Base-by-base conservation (phyloP, 2,113 vertebrate species). In the Ceyx melanurus region DNA sequence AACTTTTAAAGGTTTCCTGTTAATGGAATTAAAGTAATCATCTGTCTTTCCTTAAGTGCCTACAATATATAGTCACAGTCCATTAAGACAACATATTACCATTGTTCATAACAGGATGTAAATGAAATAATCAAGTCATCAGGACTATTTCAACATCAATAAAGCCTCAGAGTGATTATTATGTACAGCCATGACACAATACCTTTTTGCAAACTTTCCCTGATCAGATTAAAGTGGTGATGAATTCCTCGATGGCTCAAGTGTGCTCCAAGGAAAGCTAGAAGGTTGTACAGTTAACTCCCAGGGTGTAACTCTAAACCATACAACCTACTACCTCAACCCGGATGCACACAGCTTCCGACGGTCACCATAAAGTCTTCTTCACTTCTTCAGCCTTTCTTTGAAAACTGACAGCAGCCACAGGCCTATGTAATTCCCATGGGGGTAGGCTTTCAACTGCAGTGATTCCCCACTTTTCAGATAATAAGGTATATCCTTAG, bases 301-400 rank as follows among this genome's bases (percentile, higher is more conserved):
- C 99, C 99, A 99, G 98, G 99, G 98, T 99, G 98, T 99, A 98
- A 99, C 98, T 99, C 99, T 99, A 99, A 99, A 99, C 99, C 99
- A 99, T 99, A 99, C 99, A 99, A 99, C 99, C 99, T 99, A 99
- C 99, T 99, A 99, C 99, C 99, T 99, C 99, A 99, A 99, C 99
- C 98, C 98, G 99, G 99, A 99, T 98, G 98, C 98, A 99, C 99
- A 99, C 99, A 98, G 97, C 96, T 98, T 98, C 98, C 97, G 9
- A 90, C 93, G 97, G 76, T 94, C 97, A 97, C 97, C 90, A 90
- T 94, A 97, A 96, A 97, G 68, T 98, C 97, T 93, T 98, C 97
- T 98, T 97, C 95, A 94, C 50, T 95, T 98, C 98, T 98, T 98
- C 97, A 97, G 96, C 93, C 91, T 92, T 92, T 97, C 92, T 96